Conservation (phyloP, 1,140 invertebrate species). For the Amphibalanus amphitrite region DNA sequence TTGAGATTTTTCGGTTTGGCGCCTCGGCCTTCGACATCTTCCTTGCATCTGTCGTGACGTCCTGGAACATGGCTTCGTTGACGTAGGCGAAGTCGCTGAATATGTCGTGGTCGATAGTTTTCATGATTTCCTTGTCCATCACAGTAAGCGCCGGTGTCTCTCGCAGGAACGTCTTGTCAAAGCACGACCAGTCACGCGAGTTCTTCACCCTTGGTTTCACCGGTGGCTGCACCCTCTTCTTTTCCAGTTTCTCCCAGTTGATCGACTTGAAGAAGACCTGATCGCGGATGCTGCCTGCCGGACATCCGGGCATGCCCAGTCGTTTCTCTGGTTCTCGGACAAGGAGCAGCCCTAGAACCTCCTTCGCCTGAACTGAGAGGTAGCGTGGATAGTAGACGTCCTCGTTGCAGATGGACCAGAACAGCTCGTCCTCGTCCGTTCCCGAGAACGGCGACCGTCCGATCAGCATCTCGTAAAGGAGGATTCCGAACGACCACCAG, state of each 20-base stretch:
- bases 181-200: not conserved
- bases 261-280: slow-evolving; percentile 83
- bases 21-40: not conserved
- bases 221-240: not conserved
- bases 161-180: not conserved
- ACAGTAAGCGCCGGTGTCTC: not conserved
- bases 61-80: not conserved
- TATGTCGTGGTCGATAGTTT: not conserved
- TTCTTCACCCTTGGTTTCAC: not conserved
- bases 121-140: not conserved
- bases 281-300: slow-evolving; percentile 67
- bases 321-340: slow-evolving; percentile 84
- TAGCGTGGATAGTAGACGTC: slow-evolving; percentile 88
- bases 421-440: slow-evolving; percentile 95
- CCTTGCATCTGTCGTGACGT: not conserved
- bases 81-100: not conserved
- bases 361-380: slow-evolving; percentile 63
- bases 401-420: slow-evolving; percentile 97
- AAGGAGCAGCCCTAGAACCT: slow-evolving; percentile 63
- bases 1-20: not conserved
- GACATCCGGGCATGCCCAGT: slow-evolving; percentile 63
- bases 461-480: slow-evolving; percentile 95
- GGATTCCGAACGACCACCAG: slow-evolving; percentile 98
- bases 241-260: slow-evolving; percentile 74
- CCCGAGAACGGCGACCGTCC: slow-evolving; percentile 97